A percentile compares a stretch with the other conserved stretches of the same genome.
Evolutionary conservation across 1,140 invertebrate genomes (phyloP).

Genomic region (Ostrea edulis): DNA sequence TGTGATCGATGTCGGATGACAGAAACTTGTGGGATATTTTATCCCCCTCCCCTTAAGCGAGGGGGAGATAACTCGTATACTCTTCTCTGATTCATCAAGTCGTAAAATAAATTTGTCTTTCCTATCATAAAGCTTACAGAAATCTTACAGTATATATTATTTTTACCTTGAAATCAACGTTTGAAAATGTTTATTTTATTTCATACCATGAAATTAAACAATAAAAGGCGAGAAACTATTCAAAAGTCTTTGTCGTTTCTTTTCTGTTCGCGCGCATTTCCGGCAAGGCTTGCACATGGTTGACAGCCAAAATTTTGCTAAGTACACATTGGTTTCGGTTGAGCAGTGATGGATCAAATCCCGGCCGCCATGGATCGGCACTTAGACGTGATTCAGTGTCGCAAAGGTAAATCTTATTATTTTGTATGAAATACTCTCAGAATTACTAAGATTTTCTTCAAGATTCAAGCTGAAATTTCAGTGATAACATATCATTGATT

Average conservation of each 20-base stretch:
- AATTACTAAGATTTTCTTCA: neutral
- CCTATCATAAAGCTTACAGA: neutral
- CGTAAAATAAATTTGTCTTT: slow-evolving; percentile 27
- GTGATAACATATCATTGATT: neutral
- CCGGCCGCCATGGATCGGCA: slow-evolving; percentile 64
- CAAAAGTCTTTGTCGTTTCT: neutral
- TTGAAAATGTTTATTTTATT: neutral
- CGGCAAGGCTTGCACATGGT: slow-evolving; percentile 60
- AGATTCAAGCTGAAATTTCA: neutral
- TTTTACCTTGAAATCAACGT: neutral
- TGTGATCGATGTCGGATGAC: too few relatives aligned
- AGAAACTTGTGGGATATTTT: too few relatives aligned
- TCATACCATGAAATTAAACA: neutral
- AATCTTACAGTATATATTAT: neutral
- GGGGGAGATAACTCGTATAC: neutral
- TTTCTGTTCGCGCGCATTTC: slow-evolving; percentile 56
- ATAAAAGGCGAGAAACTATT: neutral
- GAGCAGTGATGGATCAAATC: slow-evolving; percentile 65
- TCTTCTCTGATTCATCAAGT: neutral
- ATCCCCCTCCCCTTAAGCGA: too few relatives aligned
- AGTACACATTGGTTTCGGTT: slow-evolving; percentile 61
- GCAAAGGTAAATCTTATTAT: slow-evolving; percentile 62
- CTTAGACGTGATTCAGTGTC: slow-evolving; percentile 65
- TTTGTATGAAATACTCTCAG: slow-evolving; percentile 4
- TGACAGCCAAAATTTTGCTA: slow-evolving; percentile 48